Conservation (phyloP, 2,113 vertebrate species). For the Trichomycterus rosablanca region DNA sequence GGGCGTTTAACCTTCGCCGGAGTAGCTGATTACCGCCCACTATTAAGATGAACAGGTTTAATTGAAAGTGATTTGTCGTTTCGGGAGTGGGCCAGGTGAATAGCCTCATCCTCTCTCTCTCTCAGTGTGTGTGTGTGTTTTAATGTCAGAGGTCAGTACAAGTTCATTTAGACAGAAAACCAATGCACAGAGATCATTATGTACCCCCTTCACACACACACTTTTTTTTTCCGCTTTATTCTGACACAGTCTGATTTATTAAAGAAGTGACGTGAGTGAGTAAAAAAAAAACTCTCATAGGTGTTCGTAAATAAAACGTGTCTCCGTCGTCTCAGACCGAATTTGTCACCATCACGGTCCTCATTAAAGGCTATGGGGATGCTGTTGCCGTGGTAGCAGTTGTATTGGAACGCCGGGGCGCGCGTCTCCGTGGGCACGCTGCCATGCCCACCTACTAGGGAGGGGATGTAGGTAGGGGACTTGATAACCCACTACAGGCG, state of each 20-base stretch:
- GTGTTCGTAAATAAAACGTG: not conserved
- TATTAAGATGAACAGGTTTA: slow-evolving; percentile 23
- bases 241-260: not conserved
- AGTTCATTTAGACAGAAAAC: slow-evolving; percentile 22
- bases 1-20: slow-evolving; percentile 21
- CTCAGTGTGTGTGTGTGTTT: slow-evolving; percentile 5
- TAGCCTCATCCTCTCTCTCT: not conserved
- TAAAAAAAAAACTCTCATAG: slow-evolving; percentile 14
- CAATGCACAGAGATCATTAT: slow-evolving; percentile 17
- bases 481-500: slow-evolving; percentile 58
- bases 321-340: not conserved
- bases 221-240: not conserved
- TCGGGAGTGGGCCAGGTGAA: slow-evolving; percentile 21
- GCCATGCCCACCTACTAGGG: slow-evolving; percentile 57
- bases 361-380: slow-evolving; percentile 44
- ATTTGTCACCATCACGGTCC: slow-evolving; percentile 13
- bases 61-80: slow-evolving; percentile 30
- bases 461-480: slow-evolving; percentile 54
- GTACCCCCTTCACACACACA: not conserved
- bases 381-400: slow-evolving; percentile 30
- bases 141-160: slow-evolving; percentile 15
- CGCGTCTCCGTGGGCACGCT: slow-evolving; percentile 29
- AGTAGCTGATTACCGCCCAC: slow-evolving; percentile 20
- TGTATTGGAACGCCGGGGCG: not conserved
- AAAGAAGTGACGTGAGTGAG: not conserved